These are phyloP conservation scores for Cepaea nemoralis DNA, from an alignment of 1,140 invertebrate genomes.

Conservation along the genomic window DNA sequence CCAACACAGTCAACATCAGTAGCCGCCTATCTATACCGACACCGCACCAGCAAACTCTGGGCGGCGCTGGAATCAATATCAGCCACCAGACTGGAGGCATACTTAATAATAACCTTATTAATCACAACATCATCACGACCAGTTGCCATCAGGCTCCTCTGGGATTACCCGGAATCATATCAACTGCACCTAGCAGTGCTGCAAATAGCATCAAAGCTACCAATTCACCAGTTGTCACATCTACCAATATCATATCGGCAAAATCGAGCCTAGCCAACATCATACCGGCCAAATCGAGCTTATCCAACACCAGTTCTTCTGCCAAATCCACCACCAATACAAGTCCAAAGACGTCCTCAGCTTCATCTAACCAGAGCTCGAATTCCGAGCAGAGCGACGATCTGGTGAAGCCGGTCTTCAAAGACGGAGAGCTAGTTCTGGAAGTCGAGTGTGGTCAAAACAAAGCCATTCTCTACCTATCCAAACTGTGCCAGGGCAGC, in stretches of 20 bases:
- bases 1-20: conserved; percentile 25
- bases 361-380: conserved; percentile 36
- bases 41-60: neutral
- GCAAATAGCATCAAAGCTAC: conserved; percentile 26
- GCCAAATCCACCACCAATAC: neutral
- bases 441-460: conserved; percentile 73
- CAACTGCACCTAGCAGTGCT: neutral
- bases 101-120: neutral
- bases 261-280: too few relatives aligned
- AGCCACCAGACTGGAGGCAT: neutral
- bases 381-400: conserved; percentile 58
- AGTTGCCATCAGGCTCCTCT: neutral
- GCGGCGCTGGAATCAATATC: neutral
- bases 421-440: conserved; percentile 70
- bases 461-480: conserved; percentile 70
- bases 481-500: conserved; percentile 72
- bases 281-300: neutral
- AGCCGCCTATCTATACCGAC: neutral
- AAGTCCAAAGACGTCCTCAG: neutral
- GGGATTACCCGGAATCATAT: neutral
- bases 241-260: too few relatives aligned
- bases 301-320: neutral
- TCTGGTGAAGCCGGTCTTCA: conserved; percentile 66
- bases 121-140: neutral
- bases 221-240: neutral